Evolutionary conservation across 2,888 invertebrate species (phyloP), one percentile per base, ranked within the genome.

Genomic region (Pedicia rivosa): DNA sequence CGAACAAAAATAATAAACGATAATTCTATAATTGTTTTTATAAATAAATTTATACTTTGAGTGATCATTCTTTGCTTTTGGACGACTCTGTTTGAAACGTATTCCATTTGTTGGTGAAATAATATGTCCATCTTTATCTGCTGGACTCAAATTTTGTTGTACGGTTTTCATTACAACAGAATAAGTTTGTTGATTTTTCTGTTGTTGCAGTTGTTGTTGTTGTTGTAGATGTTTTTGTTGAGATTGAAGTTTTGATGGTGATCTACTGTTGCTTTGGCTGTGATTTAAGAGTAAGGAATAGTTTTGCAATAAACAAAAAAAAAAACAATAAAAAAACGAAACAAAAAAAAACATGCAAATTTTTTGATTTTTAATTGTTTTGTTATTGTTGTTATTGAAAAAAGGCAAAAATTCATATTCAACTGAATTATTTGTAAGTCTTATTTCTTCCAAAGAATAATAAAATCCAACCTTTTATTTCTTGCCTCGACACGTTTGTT

Each of bases 1-100:
- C n/a, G n/a, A n/a, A n/a, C n/a, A n/a, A n/a, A n/a, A n/a, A n/a
- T n/a, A n/a, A n/a, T n/a, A n/a, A n/a, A n/a, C n/a, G n/a, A n/a
- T n/a, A n/a, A n/a, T n/a, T n/a, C n/a, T n/a, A n/a, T n/a, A n/a
- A n/a, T n/a, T n/a, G n/a, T n/a, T n/a, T n/a, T n/a, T n/a, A 4
- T 13, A 32, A 26, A 32, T 4, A 15, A 26, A 27, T 35, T 28
- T 38, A 39, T 41, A 41, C 41, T 41, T 41, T 35, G 34, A 15
- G 27, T 39, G 38, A 27, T 41, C 39, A 26, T 32, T 30, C 37
- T 39, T 41, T 29, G 39, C 26, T 35, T 37, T 41, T 8, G 29
- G 33, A 22, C 38, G 38, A 34, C 24, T 33, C 12, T 38, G 36
- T 27, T 38, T 38, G 9, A 28, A 27, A 28, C 34, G 35, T 14